Conservation (phyloP, 2,797 vertebrate genomes). For the Hemitrygon akajei region DNA sequence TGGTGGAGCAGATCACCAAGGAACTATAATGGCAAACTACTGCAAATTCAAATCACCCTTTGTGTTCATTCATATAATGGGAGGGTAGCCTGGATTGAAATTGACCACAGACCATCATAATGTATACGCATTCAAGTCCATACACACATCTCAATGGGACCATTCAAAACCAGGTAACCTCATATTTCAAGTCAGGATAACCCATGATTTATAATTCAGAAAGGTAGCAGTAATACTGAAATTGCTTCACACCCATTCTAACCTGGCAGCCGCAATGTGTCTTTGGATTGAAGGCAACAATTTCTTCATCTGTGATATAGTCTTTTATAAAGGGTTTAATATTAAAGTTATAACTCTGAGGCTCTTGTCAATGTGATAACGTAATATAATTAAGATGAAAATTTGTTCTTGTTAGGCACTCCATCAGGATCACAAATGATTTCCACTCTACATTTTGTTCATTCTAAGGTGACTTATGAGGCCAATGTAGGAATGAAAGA, state of each 20-base stretch:
- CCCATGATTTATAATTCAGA: not conserved
- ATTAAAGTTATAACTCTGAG: not conserved
- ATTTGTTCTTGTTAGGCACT: no score
- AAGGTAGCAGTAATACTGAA: not conserved
- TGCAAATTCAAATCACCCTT: not conserved
- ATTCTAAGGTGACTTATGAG: no score
- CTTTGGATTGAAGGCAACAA: not conserved
- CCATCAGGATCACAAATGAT: no score
- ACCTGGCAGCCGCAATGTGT: not conserved
- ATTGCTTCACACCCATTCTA: not conserved
- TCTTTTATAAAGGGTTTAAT: not conserved
- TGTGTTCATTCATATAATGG: not conserved
- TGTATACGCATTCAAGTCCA: not conserved
- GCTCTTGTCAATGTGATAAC: not conserved
- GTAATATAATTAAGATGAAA: not conserved
- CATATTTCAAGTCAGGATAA: not conserved
- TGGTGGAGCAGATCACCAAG: not conserved
- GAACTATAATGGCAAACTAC: not conserved
- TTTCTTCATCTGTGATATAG: not conserved
- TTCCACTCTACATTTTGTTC: no score
- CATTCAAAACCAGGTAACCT: not conserved
- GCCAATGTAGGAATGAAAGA: no score
- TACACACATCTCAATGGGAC: not conserved
- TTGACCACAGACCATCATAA: not conserved
- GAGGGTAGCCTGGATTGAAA: not conserved